Percentiles rank a stretch among this genome's conserved stretches.
phyloP scores from a whole-genome alignment of 1,140 invertebrate genomes.

The Lanistes nyassanus region DNA sequence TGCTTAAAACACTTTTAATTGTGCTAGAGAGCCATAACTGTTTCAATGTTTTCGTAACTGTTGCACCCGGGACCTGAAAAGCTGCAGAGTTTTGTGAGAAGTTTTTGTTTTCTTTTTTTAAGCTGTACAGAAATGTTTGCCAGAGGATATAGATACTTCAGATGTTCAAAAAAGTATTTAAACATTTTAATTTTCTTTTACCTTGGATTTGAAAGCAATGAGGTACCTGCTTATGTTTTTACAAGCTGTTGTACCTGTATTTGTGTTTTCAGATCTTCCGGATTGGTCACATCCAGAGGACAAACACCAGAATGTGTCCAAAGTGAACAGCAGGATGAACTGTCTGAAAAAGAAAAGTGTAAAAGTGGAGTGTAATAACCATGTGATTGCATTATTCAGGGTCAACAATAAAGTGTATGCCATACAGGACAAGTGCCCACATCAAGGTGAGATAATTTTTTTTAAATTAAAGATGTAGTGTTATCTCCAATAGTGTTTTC shows the following conservation, averaged over 20 bases:
- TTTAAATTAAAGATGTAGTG: neutral
- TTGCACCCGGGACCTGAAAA: too few relatives aligned
- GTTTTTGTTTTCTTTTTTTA: too few relatives aligned
- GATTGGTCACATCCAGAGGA: neutral
- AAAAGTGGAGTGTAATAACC: slow-evolving; percentile 46
- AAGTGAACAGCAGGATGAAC: neutral
- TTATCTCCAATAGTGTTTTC: neutral
- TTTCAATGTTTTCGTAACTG: too few relatives aligned
- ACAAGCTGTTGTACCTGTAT: neutral
- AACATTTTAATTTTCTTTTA: too few relatives aligned
- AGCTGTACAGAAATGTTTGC: too few relatives aligned
- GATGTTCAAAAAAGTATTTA: too few relatives aligned
- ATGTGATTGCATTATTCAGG: slow-evolving; percentile 49
- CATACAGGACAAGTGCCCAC: slow-evolving; percentile 56
- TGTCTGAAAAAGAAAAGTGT: slow-evolving; percentile 33
- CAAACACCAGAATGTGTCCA: neutral
- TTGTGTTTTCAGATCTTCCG: neutral
- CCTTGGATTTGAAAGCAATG: too few relatives aligned
- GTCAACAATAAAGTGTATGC: slow-evolving; percentile 47
- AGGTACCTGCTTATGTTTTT: neutral
- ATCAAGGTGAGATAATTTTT: slow-evolving; percentile 43
- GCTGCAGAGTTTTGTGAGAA: too few relatives aligned
- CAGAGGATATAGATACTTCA: too few relatives aligned
- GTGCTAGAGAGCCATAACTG: neutral
- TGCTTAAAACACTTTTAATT: neutral